These are phyloP conservation scores for Lerista edwardsae DNA, from an alignment of 2,797 vertebrate genomes.

Conservation along the genomic window DNA sequence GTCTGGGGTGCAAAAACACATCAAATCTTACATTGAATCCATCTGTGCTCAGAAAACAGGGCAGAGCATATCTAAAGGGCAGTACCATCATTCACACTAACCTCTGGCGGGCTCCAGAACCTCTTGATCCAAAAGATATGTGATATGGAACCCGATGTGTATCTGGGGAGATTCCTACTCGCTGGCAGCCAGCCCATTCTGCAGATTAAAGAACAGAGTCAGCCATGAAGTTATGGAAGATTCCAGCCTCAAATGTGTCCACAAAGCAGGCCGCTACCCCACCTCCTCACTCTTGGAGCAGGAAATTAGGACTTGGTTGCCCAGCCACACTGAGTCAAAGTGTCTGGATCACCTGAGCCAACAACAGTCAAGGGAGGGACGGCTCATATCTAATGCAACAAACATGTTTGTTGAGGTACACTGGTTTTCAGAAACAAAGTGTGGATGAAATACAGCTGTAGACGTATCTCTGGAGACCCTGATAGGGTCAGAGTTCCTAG, in stretches of 20 bases:
- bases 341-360: no score
- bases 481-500: neutral
- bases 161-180: slow-evolving; percentile 91
- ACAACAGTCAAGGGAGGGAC: no score
- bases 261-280: no score
- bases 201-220: slow-evolving; percentile 54
- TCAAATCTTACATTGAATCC: neutral
- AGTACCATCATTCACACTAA: slow-evolving; percentile 56
- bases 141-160: slow-evolving; percentile 94
- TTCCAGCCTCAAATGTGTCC: neutral
- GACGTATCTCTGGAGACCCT: neutral
- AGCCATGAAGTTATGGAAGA: neutral
- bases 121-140: slow-evolving; percentile 91
- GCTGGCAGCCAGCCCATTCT: slow-evolving; percentile 96
- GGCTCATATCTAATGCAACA: neutral
- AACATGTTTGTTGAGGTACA: neutral
- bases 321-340: no score
- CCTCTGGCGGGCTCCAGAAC: slow-evolving; percentile 86
- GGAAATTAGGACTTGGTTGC: no score
- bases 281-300: no score
- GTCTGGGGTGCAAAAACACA: neutral
- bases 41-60: neutral
- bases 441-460: neutral
- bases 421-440: neutral
- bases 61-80: neutral